Percentiles rank a stretch among this genome's conserved stretches.
Evolutionary conservation across 2,797 vertebrate species (phyloP).

Genomic region (Danio choprae): DNA sequence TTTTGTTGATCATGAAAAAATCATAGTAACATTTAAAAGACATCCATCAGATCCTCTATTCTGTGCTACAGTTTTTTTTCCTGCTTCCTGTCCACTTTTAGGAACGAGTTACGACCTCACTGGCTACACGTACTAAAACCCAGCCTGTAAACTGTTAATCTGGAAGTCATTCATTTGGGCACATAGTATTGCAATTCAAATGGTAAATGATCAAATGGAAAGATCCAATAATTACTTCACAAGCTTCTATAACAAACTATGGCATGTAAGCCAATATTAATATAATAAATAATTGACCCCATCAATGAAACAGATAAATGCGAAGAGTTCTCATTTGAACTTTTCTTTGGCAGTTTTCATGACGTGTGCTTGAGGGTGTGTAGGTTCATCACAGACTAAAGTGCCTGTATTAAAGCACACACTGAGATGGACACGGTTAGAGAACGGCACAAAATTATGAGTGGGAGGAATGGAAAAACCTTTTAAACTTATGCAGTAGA

Average conservation of each 20-base stretch:
- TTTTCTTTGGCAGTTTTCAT: conserved; percentile 8
- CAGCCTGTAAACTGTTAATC: not conserved
- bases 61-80: not conserved
- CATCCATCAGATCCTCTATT: not conserved
- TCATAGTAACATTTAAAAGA: not conserved
- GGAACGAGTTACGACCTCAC: not conserved
- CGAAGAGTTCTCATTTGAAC: not conserved
- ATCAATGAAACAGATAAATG: not conserved
- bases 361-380: not conserved
- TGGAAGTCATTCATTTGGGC: not conserved
- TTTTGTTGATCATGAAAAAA: too few species aligned
- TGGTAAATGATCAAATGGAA: not conserved
- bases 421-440: not conserved
- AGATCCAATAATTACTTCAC: not conserved
- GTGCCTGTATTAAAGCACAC: not conserved
- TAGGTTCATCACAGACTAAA: not conserved
- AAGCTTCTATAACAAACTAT: not conserved
- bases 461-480: conserved; percentile 30
- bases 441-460: not conserved
- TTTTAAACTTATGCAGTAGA: not conserved
- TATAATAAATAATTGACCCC: not conserved
- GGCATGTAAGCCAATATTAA: not conserved
- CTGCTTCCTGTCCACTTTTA: not conserved
- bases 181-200: not conserved
- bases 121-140: not conserved